A percentile compares a stretch with the other conserved stretches of the same genome.
Evolutionary conservation across 1,140 invertebrate genomes (phyloP).

Genomic region (Conus betulinus): DNA sequence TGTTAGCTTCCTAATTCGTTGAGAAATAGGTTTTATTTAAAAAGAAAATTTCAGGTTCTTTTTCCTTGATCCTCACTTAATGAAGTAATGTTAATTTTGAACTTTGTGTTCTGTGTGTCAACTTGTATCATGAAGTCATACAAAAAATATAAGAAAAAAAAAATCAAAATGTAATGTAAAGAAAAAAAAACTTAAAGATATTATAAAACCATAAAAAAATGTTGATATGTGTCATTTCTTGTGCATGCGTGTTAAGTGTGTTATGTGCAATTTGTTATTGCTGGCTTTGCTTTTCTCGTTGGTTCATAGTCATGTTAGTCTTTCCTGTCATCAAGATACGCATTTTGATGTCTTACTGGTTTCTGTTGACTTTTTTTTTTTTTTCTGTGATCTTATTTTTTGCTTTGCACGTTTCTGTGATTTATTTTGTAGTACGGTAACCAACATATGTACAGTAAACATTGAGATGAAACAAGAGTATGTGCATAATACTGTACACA

Average conservation of each 20-base stretch:
- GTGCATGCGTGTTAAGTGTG: neutral
- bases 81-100: no score
- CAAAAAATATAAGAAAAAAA: neutral
- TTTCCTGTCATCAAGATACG: neutral
- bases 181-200: constrained; percentile 27
- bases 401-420: constrained; percentile 20
- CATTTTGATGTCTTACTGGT: neutral
- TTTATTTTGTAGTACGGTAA: constrained; percentile 22
- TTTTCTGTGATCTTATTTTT: neutral
- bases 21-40: no score
- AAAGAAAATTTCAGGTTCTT: no score
- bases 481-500: constrained; percentile 23
- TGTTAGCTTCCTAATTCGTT: neutral
- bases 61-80: no score
- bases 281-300: neutral
- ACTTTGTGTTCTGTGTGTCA: no score
- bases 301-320: neutral
- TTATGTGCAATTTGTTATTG: neutral
- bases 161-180: neutral
- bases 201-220: constrained; percentile 30
- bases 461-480: neutral
- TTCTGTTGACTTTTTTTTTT: neutral
- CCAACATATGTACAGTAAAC: constrained; percentile 1
- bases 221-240: neutral
- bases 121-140: neutral